A percentile compares a stretch with the other conserved stretches of the same genome.
phyloP scores from a whole-genome alignment of 2,113 vertebrate species.

The Gnathonemus longibarbis region DNA sequence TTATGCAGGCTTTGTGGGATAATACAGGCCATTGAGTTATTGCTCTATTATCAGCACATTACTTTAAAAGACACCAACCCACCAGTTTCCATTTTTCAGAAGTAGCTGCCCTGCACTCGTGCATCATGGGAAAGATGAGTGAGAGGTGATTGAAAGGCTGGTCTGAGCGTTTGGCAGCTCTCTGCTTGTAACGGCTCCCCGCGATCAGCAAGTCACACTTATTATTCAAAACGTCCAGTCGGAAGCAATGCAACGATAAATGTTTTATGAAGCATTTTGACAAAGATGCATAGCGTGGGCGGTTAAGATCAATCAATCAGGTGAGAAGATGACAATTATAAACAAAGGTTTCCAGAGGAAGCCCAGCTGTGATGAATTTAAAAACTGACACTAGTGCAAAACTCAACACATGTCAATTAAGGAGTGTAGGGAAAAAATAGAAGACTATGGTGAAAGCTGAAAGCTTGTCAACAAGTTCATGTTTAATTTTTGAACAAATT shows the following conservation, averaged over 20 bases:
- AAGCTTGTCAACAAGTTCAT: background rate
- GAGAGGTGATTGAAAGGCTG: conserved; percentile 1
- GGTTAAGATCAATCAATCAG: background rate
- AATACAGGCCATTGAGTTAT: background rate
- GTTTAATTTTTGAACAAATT: background rate
- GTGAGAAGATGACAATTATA: background rate
- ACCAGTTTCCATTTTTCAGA: background rate
- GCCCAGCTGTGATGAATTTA: background rate
- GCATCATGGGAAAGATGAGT: background rate
- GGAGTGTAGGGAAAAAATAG: background rate
- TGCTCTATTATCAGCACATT: background rate
- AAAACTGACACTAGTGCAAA: background rate
- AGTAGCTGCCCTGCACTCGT: background rate
- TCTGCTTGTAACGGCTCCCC: background rate
- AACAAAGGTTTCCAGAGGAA: background rate
- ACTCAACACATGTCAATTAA: background rate
- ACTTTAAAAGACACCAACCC: background rate
- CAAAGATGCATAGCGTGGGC: background rate
- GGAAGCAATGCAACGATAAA: background rate
- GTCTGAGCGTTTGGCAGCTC: background rate
- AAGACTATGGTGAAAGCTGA: background rate
- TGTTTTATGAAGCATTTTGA: conserved; percentile 5
- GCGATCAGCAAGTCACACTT: background rate
- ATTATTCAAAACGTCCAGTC: background rate
- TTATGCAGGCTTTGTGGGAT: background rate